phyloP scores from a whole-genome alignment of 1,140 invertebrate species.

The Choristoneura fumiferana region DNA sequence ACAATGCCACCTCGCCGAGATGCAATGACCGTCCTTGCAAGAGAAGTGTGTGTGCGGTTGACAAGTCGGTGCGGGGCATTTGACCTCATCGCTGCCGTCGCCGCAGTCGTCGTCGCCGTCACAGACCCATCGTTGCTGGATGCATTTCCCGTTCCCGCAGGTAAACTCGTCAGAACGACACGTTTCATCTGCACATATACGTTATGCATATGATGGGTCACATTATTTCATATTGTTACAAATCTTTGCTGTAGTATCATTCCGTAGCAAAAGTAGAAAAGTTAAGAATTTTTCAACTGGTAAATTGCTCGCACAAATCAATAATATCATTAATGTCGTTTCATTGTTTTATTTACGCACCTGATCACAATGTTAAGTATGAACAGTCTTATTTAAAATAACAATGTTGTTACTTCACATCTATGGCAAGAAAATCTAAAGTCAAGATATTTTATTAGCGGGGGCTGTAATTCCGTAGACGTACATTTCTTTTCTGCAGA shows the following conservation, averaged over 20 bases:
- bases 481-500: conserved; percentile 17
- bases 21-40: conserved; percentile 84
- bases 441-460: neutral
- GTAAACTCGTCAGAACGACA: conserved; percentile 94
- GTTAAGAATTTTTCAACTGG: too few relatives aligned
- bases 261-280: too few relatives aligned
- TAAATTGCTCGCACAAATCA: too few relatives aligned
- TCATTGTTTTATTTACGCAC: too few relatives aligned
- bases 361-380: too few relatives aligned
- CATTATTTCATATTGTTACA: too few relatives aligned
- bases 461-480: conserved; percentile 5
- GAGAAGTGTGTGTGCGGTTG: conserved; percentile 84
- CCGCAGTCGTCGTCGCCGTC: conserved; percentile 93
- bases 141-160: conserved; percentile 92
- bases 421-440: too few relatives aligned
- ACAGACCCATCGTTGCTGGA: conserved; percentile 92
- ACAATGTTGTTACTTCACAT: too few relatives aligned
- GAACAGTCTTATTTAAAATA: too few relatives aligned
- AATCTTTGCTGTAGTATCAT: too few relatives aligned
- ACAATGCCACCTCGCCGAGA: conserved; percentile 88
- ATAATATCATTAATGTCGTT: too few relatives aligned
- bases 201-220: too few relatives aligned
- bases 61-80: conserved; percentile 86
- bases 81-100: conserved; percentile 88
- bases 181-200: conserved; percentile 84